Evolutionary conservation across 30 jellyfish, hydroid and myxozoan genomes (phyloP), one percentile per base, ranked within the genome.

Genomic region (Sanderia malayensis): DNA sequence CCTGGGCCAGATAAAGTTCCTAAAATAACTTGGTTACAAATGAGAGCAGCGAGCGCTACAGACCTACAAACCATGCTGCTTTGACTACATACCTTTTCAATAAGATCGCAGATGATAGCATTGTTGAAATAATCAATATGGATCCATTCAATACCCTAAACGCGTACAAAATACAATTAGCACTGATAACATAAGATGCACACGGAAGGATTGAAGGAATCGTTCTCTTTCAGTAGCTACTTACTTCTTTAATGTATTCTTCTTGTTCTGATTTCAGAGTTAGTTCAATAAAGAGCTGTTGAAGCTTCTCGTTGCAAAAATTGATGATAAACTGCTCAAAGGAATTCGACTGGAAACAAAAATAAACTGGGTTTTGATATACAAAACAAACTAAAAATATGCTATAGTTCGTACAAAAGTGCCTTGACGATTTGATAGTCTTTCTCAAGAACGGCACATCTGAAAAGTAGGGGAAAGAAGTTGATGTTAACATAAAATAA

Each of bases 111-210:
- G 67, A 90, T 90, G 84, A 90, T 68, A 24, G 98, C 94, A 58
- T 90, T 90, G 80, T 90, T 90, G 91, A 90, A 90, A 73, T 90
- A 90, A 58, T 90, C 98, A 69, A 90, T 90, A 70, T 90, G 95
- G 60, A 90, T 83, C 98, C 98, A 90, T 67, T 90, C 98, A 57
- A 90, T 83, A 15, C 98, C 98, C 98, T 90, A 33, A 28, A 44
- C 0, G 67, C 4, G 27, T 66, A 17, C 13, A 37, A 44, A 61
- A 61, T 21, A 61, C 10, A 61, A 21, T 8, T 2, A 23, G 11
- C 55, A 61, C 46, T 61, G 55, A 8, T 61, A 55, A 55, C 67
- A 55, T 4, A 25, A 55, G 9, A 55, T n/a, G 17, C 17, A 10
- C n/a, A n/a, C n/a, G 58, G 17, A 10, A 10, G 58, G 17, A 10